Conservation (phyloP, 2,888 invertebrate species). For the Drosophila melanosoma region DNA sequence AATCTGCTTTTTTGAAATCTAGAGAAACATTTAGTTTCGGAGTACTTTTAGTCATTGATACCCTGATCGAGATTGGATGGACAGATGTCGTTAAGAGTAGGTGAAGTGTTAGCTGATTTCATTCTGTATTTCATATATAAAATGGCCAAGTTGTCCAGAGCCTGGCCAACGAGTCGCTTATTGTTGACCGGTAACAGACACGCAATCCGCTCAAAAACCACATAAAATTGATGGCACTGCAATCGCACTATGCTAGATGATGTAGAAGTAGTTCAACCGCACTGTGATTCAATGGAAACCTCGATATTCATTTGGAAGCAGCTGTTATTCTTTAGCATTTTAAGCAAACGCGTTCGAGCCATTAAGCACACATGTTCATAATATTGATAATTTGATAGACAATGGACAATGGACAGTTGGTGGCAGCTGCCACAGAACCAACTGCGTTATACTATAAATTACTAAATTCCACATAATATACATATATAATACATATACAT, state of each 20-base stretch:
- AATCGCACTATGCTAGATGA: conserved; percentile 16
- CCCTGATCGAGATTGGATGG: neutral
- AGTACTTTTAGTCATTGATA: neutral
- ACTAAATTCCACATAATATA: neutral
- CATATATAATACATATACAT: fast-evolving
- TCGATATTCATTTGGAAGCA: conserved; percentile 9
- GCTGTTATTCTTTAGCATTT: conserved; percentile 28
- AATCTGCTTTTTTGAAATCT: neutral
- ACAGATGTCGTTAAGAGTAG: neutral
- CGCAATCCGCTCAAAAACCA: neutral
- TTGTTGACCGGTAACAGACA: neutral
- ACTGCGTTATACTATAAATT: neutral
- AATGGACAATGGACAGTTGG: conserved; percentile 10
- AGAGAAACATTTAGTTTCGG: neutral
- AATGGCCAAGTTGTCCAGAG: neutral
- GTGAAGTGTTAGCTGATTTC: neutral
- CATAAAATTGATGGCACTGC: conserved; percentile 11
- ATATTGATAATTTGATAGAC: conserved; percentile 58
- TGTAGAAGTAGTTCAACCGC: neutral
- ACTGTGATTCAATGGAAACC: conserved; percentile 17
- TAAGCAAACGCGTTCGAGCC: conserved; percentile 35
- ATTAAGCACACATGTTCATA: conserved; percentile 60
- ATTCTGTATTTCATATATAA: neutral
- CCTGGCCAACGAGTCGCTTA: neutral
- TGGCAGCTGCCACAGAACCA: conserved; percentile 28